Evolutionary conservation across 2,888 invertebrate genomes (phyloP), one percentile per base, ranked within the genome.

Genomic region (Hyles lineata): DNA sequence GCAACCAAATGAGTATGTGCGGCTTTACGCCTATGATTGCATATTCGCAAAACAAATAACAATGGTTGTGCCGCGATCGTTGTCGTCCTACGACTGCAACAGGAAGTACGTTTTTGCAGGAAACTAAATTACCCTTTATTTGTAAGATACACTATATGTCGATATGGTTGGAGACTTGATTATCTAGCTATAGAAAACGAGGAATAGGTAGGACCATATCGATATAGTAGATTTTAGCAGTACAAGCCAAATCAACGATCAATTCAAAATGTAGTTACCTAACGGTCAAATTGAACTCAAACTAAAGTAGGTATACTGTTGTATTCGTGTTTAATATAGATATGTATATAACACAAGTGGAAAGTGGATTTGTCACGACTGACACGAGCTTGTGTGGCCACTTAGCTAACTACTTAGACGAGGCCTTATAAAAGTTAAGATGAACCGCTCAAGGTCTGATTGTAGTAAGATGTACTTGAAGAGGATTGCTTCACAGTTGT

Each of bases 401-500:
- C 43, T 43, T 43, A 43, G 11, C 43, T 43, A 43, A 43, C n/a
- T 55, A n/a, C 55, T 55, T 7, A 55, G 55, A 55, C 55, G 17
- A 55, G n/a, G 8, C n/a, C 60, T 25, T 60, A 60, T 25, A 60
- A 60, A 60, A 25, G 25, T 25, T 17, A 23, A 60, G 15, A 60
- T 60, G 25, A 15, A 15, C 15, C 15, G 19, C 43, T 35, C 58
- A 59, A 70, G 70, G 59, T 70, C 70, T 63, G 43, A 63, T 9
- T 35, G 21, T 21, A 6, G 35, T 21, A 43, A 35, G n/a, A 63
- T 55, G 9, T 35, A 60, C 60, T 29, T 60, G 15, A 43, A 60
- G 25, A 43, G 35, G 43, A 43, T 75, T 74, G 70, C 73, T 70
- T 72, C 69, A 73, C n/a, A 35, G 35, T 43, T 15, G 35, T 17